phyloP scores from a whole-genome alignment of 2,888 invertebrate species.

The Odontocolon sp. region DNA sequence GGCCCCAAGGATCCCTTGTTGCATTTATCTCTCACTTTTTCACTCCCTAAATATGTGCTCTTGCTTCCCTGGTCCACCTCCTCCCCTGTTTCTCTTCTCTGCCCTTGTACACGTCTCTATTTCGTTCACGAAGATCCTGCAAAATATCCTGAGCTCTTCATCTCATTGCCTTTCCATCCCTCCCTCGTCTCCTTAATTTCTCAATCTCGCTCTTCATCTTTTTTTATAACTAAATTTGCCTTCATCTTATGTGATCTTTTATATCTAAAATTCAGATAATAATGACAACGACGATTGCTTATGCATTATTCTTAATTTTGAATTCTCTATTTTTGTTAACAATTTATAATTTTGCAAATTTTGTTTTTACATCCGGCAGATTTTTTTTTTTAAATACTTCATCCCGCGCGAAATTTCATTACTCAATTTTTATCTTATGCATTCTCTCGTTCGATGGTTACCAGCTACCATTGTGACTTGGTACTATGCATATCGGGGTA shows the following conservation, averaged over 20 bases:
- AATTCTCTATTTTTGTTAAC: no score
- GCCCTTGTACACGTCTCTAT: not conserved
- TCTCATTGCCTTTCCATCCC: constrained; percentile 35
- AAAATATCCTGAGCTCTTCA: not conserved
- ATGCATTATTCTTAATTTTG: constrained; percentile 49
- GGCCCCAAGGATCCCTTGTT: no score
- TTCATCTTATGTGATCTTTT: constrained; percentile 33
- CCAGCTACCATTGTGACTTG: constrained; percentile 10
- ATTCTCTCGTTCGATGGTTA: not conserved
- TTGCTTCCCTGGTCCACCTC: not conserved
- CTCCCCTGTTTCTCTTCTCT: not conserved
- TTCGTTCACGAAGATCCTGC: not conserved
- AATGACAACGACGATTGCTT: no score
- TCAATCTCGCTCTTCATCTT: constrained; percentile 56
- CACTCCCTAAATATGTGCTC: constrained; percentile 24
- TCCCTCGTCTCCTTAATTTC: constrained; percentile 60
- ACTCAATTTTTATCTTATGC: not conserved
- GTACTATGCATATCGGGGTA: not conserved
- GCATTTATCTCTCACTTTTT: constrained; percentile 42
- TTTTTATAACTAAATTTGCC: constrained; percentile 29
- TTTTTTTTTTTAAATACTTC: constrained; percentile 7
- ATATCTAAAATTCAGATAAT: no score
- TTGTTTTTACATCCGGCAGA: no score
- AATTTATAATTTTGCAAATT: no score
- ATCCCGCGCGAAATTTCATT: not conserved